phyloP scores from a whole-genome alignment of 2,888 invertebrate genomes.

The Drosophila conformis region DNA sequence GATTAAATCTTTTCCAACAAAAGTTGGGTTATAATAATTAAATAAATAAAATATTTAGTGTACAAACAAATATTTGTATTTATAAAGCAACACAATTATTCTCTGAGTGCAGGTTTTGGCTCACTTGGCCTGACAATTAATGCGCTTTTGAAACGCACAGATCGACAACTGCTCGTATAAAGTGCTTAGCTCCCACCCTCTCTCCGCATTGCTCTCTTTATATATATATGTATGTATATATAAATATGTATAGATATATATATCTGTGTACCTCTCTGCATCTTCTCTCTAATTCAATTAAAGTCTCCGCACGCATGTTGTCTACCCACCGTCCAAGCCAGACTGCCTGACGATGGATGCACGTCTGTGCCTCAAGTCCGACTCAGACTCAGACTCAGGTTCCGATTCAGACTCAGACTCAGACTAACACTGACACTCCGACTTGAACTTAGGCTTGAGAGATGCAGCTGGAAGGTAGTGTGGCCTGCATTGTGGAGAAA shows the following conservation, averaged over 20 bases:
- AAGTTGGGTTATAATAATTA: no score
- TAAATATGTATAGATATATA: not conserved
- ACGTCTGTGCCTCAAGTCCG: conserved; percentile 12
- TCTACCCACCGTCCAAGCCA: conserved; percentile 26
- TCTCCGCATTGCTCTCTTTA: not conserved
- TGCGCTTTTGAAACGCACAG: conserved; percentile 80
- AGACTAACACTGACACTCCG: not conserved
- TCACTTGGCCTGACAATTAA: conserved; percentile 71
- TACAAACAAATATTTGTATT: not conserved
- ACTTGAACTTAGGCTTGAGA: not conserved
- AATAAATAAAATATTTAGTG: no score
- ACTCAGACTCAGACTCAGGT: not conserved
- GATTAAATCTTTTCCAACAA: no score
- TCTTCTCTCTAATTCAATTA: conserved; percentile 73
- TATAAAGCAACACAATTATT: not conserved
- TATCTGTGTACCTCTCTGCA: not conserved
- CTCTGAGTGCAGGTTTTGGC: conserved; percentile 13
- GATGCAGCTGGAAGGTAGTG: not conserved
- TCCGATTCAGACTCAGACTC: not conserved
- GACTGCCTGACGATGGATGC: conserved; percentile 42
- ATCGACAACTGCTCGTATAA: conserved; percentile 50
- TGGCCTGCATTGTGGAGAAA: conserved; percentile 39
- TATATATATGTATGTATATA: not conserved
- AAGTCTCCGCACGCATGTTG: conserved; percentile 60
- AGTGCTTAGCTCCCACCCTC: not conserved